phyloP scores from a whole-genome alignment of 2,797 vertebrate genomes.

The Sebastes taczanowskii region DNA sequence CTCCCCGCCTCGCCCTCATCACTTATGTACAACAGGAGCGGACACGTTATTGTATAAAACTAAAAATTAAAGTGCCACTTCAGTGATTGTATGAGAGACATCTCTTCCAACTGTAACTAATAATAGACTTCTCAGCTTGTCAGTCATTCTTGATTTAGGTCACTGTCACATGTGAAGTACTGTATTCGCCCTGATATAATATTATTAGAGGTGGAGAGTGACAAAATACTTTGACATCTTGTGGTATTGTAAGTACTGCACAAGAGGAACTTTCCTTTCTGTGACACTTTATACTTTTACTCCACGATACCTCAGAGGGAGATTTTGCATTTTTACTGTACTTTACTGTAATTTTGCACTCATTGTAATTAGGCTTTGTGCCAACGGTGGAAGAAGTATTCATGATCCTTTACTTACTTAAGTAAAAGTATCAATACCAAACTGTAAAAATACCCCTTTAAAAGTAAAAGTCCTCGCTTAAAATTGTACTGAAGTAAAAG shows the following conservation, averaged over 20 bases:
- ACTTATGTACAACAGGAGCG: background rate
- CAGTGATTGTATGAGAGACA: constrained; percentile 1
- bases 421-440: background rate
- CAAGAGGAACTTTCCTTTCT: background rate
- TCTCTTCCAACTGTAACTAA: constrained; percentile 22
- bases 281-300: background rate
- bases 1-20: background rate
- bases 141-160: constrained; percentile 19
- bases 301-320: background rate
- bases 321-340: background rate
- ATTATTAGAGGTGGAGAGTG: background rate
- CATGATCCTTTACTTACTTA: background rate
- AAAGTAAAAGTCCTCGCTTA: background rate
- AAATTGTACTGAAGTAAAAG: too few species aligned
- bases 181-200: background rate
- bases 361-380: fast-evolving
- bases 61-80: constrained; percentile 1
- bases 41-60: background rate
- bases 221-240: background rate
- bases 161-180: background rate
- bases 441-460: background rate
- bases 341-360: background rate
- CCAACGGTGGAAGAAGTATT: background rate
- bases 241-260: background rate
- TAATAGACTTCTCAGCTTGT: constrained; percentile 32